Percentiles rank a stretch among this genome's conserved stretches.
These are phyloP conservation scores for Neodiprion lecontei DNA, from an alignment of 1,140 invertebrate species.

Conservation along the genomic window DNA sequence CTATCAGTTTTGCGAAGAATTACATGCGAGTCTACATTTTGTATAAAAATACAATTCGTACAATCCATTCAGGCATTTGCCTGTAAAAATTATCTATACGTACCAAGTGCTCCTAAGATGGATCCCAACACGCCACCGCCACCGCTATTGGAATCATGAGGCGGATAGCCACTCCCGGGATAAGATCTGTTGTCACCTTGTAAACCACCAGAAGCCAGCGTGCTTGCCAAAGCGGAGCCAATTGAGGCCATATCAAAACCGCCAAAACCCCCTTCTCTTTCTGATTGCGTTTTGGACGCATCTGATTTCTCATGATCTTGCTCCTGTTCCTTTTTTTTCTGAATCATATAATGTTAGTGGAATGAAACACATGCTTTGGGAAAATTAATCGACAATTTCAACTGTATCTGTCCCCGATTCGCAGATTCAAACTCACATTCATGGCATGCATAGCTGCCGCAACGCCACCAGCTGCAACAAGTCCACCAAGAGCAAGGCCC, in stretches of 20 bases:
- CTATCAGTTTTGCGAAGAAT: too few species aligned
- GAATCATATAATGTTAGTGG: neutral
- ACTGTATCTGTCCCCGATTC: neutral
- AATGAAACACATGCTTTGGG: neutral
- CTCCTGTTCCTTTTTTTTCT: constrained; percentile 52
- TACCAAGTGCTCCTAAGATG: constrained; percentile 56
- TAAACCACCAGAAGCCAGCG: constrained; percentile 49
- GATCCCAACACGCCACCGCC: constrained; percentile 51
- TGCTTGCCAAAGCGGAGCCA: constrained; percentile 53
- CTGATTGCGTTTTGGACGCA: constrained; percentile 39
- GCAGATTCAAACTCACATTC: constrained; percentile 35
- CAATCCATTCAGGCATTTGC: neutral
- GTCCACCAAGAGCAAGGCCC: constrained; percentile 52
- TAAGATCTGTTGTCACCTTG: constrained; percentile 37
- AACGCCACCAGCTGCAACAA: constrained; percentile 56
- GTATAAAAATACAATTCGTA: neutral
- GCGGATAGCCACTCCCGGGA: constrained; percentile 47
- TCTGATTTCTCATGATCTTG: constrained; percentile 48
- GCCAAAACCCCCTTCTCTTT: constrained; percentile 51
- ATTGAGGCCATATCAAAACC: constrained; percentile 44
- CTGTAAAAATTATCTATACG: neutral
- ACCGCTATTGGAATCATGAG: constrained; percentile 36
- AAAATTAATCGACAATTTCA: too few species aligned
- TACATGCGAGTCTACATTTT: too few species aligned
- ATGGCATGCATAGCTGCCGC: constrained; percentile 54